Base-by-base conservation (phyloP, 2,888 invertebrate species). In the Napeogenes sylphis region DNA sequence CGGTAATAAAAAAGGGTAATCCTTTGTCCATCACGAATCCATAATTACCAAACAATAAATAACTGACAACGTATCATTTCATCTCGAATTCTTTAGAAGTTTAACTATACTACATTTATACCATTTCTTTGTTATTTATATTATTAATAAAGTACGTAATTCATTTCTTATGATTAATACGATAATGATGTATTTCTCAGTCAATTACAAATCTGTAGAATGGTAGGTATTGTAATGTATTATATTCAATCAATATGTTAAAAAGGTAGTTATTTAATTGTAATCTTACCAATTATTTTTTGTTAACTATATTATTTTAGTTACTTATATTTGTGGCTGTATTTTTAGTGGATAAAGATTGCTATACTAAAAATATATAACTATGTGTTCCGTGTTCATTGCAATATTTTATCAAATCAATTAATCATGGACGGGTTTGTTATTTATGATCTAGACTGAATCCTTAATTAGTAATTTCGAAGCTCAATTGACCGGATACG, bases 401-500 rank as follows among this genome's bases (percentile, higher is more conserved):
- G 35, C 35, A 21, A 21, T 21, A 21, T 21, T 21, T 21, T 56
- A 51, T 30, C 6, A 51, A 51, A 51, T 30, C 30, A 30, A 65
- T 62, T 61, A 61, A 51, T 64, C 60, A 64, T 42, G 13, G 14
- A 61, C 56, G 30, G 63, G 54, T 61, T 60, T 60, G 57, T 47
- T 58, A 63, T 67, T 65, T 63, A 65, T 51, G 54, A 65, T 58
- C 56, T 53, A 51, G 42, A 60, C 61, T 62, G 57, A 62, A 64
- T 68, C 64, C 65, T 65, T 68, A 72, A 75, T 75, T 73, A 78
- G 70, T 72, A 74, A 75, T 74, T 77, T 75, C 66, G 73, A 70
- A 72, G 67, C 67, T 76, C 75, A 77, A 77, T 77, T 79, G 78
- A 77, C 82, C 83, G 82, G 83, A 82, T 79, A 75, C 70, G 73